These are phyloP conservation scores for Morone chrysops DNA, from an alignment of 2,113 vertebrate genomes.

Conservation along the genomic window DNA sequence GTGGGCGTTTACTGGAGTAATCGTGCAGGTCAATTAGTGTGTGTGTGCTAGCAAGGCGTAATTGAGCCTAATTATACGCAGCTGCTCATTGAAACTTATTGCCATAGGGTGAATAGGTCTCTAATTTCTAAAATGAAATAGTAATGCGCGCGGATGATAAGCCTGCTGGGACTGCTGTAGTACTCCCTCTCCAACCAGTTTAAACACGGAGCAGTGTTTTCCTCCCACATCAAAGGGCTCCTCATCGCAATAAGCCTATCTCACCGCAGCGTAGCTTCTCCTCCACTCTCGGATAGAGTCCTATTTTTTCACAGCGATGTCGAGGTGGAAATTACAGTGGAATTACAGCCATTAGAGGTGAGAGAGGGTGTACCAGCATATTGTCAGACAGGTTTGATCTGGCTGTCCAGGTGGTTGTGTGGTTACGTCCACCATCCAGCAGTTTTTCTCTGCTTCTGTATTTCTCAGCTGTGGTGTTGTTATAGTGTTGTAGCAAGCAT, in stretches of 20 bases:
- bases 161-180: slow-evolving; percentile 46
- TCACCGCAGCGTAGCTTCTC: slow-evolving; percentile 10
- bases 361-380: background rate
- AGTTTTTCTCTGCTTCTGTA: background rate
- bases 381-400: slow-evolving; percentile 6
- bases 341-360: background rate
- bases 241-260: slow-evolving; percentile 23
- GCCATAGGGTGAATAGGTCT: slow-evolving; percentile 54
- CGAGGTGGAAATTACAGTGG: background rate
- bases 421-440: background rate
- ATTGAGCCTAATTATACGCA: slow-evolving; percentile 73
- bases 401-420: slow-evolving; percentile 2
- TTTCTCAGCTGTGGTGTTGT: background rate
- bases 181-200: slow-evolving; percentile 25
- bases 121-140: slow-evolving; percentile 51
- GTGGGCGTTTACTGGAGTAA: background rate
- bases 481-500: background rate
- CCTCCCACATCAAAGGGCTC: slow-evolving; percentile 39
- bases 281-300: background rate
- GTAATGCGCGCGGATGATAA: slow-evolving; percentile 21
- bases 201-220: slow-evolving; percentile 39
- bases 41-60: slow-evolving; percentile 40
- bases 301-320: slow-evolving; percentile 3
- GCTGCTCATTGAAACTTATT: slow-evolving; percentile 62
- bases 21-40: slow-evolving; percentile 27